These are phyloP conservation scores for Naso thynnoides DNA, from an alignment of 2,797 vertebrate species.

Conservation along the genomic window DNA sequence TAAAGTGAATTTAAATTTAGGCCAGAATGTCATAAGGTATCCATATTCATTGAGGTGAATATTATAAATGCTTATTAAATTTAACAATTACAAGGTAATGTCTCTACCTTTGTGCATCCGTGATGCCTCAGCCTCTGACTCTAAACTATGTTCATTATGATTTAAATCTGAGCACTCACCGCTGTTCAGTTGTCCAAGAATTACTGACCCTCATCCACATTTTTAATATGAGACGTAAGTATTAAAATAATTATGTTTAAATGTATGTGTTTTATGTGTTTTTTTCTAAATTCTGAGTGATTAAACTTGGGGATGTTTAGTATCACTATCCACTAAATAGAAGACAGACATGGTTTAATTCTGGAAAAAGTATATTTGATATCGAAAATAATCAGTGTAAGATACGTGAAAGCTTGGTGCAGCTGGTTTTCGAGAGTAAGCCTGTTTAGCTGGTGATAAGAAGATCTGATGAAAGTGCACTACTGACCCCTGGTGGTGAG, in stretches of 20 bases:
- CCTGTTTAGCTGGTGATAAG: background rate
- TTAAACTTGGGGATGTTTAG: background rate
- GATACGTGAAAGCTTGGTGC: conserved; percentile 9
- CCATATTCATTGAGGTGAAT: conserved; percentile 62
- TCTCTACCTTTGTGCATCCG: conserved; percentile 57
- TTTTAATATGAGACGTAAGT: conserved; percentile 43
- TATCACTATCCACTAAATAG: background rate
- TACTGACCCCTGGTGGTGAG: conserved; percentile 81
- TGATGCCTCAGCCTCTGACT: conserved; percentile 43
- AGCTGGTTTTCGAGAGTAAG: conserved; percentile 18
- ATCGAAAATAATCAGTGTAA: conserved; percentile 23
- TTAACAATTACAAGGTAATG: conserved; percentile 58
- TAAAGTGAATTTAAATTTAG: conserved; percentile 52
- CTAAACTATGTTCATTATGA: conserved; percentile 59
- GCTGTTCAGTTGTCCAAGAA: conserved; percentile 25
- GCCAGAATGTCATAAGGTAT: conserved; percentile 47
- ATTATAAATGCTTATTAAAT: conserved; percentile 72
- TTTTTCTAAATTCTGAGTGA: background rate
- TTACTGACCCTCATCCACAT: conserved; percentile 54
- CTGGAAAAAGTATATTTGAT: conserved; percentile 1
- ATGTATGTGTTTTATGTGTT: conserved; percentile 6
- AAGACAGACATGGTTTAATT: background rate
- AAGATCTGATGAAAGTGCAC: conserved; percentile 57
- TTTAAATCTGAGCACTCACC: conserved; percentile 49
- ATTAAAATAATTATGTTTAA: conserved; percentile 47